phyloP scores from a whole-genome alignment of 2,797 vertebrate genomes.

The Phoxinus dragarum region DNA sequence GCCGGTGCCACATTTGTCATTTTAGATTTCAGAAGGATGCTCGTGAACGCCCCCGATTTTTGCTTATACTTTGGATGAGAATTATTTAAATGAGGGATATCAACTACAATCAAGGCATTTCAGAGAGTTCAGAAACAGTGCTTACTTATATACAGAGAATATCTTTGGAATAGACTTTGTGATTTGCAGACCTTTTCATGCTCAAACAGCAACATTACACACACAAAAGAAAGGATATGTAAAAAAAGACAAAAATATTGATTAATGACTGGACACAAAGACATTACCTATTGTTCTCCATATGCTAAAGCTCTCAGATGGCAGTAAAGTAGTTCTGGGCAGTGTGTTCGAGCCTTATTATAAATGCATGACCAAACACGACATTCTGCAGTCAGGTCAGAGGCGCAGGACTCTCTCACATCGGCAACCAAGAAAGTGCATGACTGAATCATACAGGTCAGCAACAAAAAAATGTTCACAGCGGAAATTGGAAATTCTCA shows the following conservation, averaged over 20 bases:
- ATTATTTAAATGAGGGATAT: too few species aligned
- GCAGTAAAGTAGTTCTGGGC: not conserved
- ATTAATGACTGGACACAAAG: not conserved
- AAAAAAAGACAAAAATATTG: not conserved
- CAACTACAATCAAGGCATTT: too few species aligned
- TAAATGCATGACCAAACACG: conserved; percentile 21
- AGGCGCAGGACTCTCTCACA: not conserved
- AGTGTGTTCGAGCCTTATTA: not conserved
- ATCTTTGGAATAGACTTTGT: not conserved
- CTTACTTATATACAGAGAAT: too few species aligned
- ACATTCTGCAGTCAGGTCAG: conserved; percentile 9
- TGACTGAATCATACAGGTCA: not conserved
- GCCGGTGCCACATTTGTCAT: not conserved
- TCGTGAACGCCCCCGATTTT: too few species aligned
- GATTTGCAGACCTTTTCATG: not conserved
- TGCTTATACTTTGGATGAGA: too few species aligned
- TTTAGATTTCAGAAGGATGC: not conserved
- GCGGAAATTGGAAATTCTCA: conserved; percentile 15
- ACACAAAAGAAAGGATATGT: too few species aligned
- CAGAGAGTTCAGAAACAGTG: too few species aligned
- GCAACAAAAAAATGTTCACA: conserved; percentile 3
- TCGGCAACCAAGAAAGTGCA: not conserved
- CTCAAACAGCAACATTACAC: not conserved
- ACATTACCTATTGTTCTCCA: not conserved
- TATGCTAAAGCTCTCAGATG: not conserved